A percentile compares a stretch with the other conserved stretches of the same genome.
These are phyloP conservation scores for Eurytoma californica DNA, from an alignment of 2,888 invertebrate genomes.

Conservation along the genomic window DNA sequence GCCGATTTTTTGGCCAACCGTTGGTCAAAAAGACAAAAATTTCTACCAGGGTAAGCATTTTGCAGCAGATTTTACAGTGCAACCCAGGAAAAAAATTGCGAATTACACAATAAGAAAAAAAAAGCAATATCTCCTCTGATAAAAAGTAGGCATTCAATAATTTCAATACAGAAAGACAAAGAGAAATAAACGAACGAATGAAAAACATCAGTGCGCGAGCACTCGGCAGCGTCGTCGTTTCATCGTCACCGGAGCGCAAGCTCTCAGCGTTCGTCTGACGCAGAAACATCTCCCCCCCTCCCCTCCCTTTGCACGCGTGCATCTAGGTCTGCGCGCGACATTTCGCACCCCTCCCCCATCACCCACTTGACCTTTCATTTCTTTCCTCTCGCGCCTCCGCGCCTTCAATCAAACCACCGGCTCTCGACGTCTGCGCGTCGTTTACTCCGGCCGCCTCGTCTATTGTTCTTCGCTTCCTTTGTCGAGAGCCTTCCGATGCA, in stretches of 20 bases:
- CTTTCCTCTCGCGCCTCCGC: background rate
- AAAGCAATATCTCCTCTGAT: too few relatives aligned
- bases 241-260: constrained; percentile 65
- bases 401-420: constrained; percentile 48
- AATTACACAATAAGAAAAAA: too few relatives aligned
- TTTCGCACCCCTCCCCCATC: constrained; percentile 32
- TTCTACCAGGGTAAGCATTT: too few relatives aligned
- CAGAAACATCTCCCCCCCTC: constrained; percentile 1
- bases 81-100: too few relatives aligned
- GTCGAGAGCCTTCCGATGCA: constrained; percentile 35
- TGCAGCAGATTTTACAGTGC: too few relatives aligned
- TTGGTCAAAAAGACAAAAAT: too few relatives aligned
- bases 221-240: constrained; percentile 56
- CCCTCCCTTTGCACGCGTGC: background rate
- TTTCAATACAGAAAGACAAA: background rate
- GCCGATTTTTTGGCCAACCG: too few relatives aligned
- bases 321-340: background rate
- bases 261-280: constrained; percentile 58
- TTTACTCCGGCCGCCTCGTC: constrained; percentile 3
- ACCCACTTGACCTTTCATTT: constrained; percentile 19
- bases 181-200: background rate
- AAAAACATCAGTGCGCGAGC: too few relatives aligned
- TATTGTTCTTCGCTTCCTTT: constrained; percentile 45
- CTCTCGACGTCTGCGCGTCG: background rate
- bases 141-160: too few relatives aligned